Evolutionary conservation across 1,140 invertebrate genomes (phyloP), one percentile per base, ranked within the genome.

Genomic region (Lasaia peninsularis): DNA sequence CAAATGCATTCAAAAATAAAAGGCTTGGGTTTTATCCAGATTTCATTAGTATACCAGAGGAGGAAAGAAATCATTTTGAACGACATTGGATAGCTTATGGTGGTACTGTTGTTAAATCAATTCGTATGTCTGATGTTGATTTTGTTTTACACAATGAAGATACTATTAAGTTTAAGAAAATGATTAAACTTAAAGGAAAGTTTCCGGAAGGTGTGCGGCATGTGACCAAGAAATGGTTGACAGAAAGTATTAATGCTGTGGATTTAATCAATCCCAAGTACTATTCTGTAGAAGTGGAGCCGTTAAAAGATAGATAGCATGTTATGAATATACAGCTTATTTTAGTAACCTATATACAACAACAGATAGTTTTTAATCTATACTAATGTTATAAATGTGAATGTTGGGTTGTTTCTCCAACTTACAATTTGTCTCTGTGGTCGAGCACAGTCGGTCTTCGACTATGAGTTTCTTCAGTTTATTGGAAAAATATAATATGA

Each of bases 11-110:
- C 52, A 69, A 73, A 65, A 60, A 76, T 63, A 81, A 75, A 62
- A 73, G 60, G 31, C 51, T 90, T 53, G 79, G 77, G 31, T 90
- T 90, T 54, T 87, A 88, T 69, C 82, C 81, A 28, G 80, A 86
- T 63, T 86, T 85, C 37, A 75, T 86, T 60, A 78, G 77, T 57
- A 77, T 89, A 56, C 62, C 74, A 1, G 77, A 84, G 60, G 59
- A 72, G 2, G 77, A 83, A 60, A 73, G 84, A 34, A 73, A 52
- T 12, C 63, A 73, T 63, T 86, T 83, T 60, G 85, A 86, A 70
- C 75, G 90, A 59, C 87, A 91, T 80, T 91, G 91, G 88, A 80
- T 90, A 53, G 90, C 86, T 3, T 91, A 90, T 63, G 89, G 90
- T 21, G 91, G 91, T 8, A 65, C 50, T 31, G 60, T 91, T 20